phyloP scores from a whole-genome alignment of 2,797 vertebrate genomes.

The Myotis findleyi region DNA sequence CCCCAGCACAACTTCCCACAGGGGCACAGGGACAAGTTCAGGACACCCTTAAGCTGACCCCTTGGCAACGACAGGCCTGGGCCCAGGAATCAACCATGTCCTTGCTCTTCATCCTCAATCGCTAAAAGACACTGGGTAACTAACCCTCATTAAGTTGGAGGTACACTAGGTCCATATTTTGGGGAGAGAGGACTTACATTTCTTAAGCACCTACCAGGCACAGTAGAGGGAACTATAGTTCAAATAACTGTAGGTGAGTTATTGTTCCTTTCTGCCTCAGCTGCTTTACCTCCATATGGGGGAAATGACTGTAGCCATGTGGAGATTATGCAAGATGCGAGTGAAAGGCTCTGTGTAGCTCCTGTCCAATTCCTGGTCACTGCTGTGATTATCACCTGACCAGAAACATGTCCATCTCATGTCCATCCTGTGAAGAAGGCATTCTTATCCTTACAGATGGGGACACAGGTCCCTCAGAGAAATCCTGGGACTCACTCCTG shows the following conservation, averaged over 20 bases:
- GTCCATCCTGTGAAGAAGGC: neutral
- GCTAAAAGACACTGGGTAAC: neutral
- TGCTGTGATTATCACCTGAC: fast-evolving
- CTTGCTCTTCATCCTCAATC: neutral
- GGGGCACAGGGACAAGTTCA: neutral
- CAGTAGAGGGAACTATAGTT: neutral
- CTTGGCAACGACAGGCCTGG: neutral
- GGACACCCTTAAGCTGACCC: neutral
- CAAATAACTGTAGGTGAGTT: neutral
- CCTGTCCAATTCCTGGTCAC: neutral
- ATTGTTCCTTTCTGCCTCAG: neutral
- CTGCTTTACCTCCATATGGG: fast-evolving
- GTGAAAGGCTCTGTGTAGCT: neutral
- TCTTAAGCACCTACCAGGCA: neutral
- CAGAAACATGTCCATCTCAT: neutral
- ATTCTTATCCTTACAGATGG: neutral
- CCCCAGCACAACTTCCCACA: neutral
- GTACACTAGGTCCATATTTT: neutral
- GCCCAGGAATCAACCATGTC: neutral
- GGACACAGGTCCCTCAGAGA: neutral
- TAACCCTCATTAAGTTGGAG: neutral
- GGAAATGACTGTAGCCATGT: fast-evolving
- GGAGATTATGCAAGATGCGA: neutral
- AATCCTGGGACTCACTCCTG: neutral
- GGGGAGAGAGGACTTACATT: neutral